phyloP scores from a whole-genome alignment of 2,888 invertebrate species.

The Xiphydria camelus region DNA sequence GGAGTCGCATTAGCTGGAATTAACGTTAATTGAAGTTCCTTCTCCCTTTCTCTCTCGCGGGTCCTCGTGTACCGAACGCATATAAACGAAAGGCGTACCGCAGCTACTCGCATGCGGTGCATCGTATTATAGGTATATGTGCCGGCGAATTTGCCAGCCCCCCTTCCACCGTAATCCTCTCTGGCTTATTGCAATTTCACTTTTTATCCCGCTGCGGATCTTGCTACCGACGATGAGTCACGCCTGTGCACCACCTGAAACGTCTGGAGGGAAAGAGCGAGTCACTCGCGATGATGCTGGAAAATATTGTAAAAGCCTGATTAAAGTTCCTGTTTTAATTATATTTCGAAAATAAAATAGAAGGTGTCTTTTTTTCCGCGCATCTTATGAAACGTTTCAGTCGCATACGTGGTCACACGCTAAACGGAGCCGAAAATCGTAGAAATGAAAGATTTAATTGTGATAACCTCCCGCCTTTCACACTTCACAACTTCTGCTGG shows the following conservation, averaged over 20 bases:
- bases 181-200: conserved; percentile 25
- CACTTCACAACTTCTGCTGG: too few relatives aligned
- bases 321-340: too few relatives aligned
- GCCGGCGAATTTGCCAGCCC: conserved; percentile 28
- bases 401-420: too few relatives aligned
- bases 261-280: too few relatives aligned
- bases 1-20: conserved; percentile 51
- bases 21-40: conserved; percentile 52
- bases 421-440: conserved; percentile 10
- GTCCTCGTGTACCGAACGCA: not conserved
- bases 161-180: conserved; percentile 31
- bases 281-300: too few relatives aligned
- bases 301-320: too few relatives aligned
- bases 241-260: too few relatives aligned
- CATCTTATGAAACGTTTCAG: too few relatives aligned
- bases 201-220: conserved; percentile 20
- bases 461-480: too few relatives aligned
- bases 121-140: conserved; percentile 24
- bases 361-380: too few relatives aligned
- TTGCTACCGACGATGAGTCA: too few relatives aligned
- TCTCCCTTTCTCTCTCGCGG: conserved; percentile 9
- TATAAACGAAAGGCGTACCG: conserved; percentile 17
- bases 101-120: conserved; percentile 20
- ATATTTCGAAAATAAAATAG: too few relatives aligned
- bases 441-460: conserved; percentile 36